Base-by-base conservation (phyloP, 2,888 invertebrate species). In the Lomographa bimaculata region DNA sequence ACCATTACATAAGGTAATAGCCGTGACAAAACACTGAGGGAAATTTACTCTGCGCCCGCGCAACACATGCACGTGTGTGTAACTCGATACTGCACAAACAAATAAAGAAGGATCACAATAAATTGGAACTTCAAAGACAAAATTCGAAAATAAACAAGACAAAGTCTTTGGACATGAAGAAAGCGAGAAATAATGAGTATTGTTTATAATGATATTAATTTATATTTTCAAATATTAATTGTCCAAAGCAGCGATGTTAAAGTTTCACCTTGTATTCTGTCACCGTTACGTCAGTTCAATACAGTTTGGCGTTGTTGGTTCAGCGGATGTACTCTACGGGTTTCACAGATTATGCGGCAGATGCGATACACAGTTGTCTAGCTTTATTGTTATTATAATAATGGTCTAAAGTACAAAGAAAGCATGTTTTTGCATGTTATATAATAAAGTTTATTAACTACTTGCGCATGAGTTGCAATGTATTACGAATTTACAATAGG, bases 261-360 rank as follows among this genome's bases (percentile, higher is more conserved):
- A 61, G 61, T 58, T 62, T 71, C 64, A 70, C 75, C 75, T 74
- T 76, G 71, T 52, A 49, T 63, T 35, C 38, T 47, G 55, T 62
- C 64, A 37, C 50, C 54, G 51, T 16, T 62, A 63, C 66, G 61
- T 66, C 60, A 62, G 64, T 68, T 71, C 70, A 76, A 75, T 79
- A 61, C 70, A 61, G 70, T 69, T 67, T n/a, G n/a, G n/a, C n/a
- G n/a, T n/a, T n/a, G n/a, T n/a, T n/a, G n/a, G n/a, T n/a, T n/a
- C 69, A 65, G 67, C 79, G 78, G 80, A 81, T 79, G 79, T 73
- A 67, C 62, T 61, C 68, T 75, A 68, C 66, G 71, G 68, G 70
- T 44, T 47, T 34, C 68, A 72, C 55, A 75, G 74, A 75, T 47
- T 55, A 70, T 54, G 25, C 9, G 21, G 27, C 52, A 52, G 52